Conservation (phyloP, 2,113 vertebrate species). For the Rhineura floridana region DNA sequence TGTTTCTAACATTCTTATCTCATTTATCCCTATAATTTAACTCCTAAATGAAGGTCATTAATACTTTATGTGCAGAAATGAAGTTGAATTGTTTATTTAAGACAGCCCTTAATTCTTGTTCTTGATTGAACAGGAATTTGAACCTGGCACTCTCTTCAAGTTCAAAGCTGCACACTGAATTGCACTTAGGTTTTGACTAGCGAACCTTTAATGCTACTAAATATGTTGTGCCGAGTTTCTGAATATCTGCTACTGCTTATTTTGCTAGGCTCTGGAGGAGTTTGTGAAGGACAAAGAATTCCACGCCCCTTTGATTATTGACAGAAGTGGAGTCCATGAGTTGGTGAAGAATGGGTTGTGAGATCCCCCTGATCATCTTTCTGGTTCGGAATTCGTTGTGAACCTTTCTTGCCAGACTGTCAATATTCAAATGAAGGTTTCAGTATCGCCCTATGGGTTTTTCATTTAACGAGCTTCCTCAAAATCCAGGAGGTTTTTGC, state of each 20-base stretch:
- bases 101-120: too few relatives aligned
- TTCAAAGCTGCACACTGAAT: not conserved
- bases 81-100: not conserved
- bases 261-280: conserved; percentile 83
- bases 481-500: not conserved
- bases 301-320: conserved; percentile 84
- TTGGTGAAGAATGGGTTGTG: conserved; percentile 89
- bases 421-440: not conserved
- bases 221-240: not conserved
- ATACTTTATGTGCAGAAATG: not conserved
- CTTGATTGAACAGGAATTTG: not conserved
- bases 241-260: not conserved
- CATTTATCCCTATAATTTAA: not conserved
- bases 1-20: not conserved
- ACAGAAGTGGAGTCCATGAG: conserved; percentile 83
- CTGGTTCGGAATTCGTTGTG: not conserved
- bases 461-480: not conserved
- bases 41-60: not conserved
- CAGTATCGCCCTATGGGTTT: not conserved
- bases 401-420: accelerated
- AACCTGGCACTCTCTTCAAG: not conserved
- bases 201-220: not conserved
- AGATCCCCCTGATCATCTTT: not conserved
- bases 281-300: conserved; percentile 86
- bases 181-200: not conserved